A percentile compares a stretch with the other conserved stretches of the same genome.
Evolutionary conservation across 2,113 vertebrate species (phyloP).

Genomic region (Strigops habroptila): DNA sequence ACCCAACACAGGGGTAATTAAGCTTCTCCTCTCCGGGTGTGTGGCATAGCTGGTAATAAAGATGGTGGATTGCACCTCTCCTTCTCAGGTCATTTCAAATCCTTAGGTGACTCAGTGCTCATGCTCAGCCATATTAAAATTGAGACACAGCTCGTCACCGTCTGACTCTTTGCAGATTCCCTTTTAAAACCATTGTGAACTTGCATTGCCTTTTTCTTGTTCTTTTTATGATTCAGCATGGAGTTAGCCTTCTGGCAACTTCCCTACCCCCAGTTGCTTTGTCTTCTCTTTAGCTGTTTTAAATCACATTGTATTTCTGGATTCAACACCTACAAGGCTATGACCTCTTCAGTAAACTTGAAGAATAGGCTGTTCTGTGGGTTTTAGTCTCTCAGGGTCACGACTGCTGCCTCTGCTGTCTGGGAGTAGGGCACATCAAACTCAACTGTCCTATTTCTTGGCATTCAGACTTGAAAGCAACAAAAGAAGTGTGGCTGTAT

Average conservation of each 20-base stretch:
- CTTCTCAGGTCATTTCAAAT: neutral
- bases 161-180: neutral
- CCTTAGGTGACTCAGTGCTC: neutral
- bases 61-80: neutral
- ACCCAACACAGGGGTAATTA: neutral
- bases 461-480: neutral
- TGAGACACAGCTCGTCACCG: neutral
- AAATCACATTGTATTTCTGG: neutral
- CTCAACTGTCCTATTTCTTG: neutral
- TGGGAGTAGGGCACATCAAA: neutral
- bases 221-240: neutral
- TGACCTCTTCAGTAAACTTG: neutral
- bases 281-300: neutral
- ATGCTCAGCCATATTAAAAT: neutral
- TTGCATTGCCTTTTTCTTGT: neutral
- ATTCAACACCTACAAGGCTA: neutral
- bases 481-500: neutral
- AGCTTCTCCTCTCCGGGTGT: neutral
- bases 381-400: neutral
- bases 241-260: neutral
- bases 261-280: neutral
- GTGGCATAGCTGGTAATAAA: rapidly evolving
- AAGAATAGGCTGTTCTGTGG: neutral
- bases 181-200: neutral
- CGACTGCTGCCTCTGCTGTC: neutral